A percentile compares a stretch with the other conserved stretches of the same genome.
Conservation (phyloP, 2,113 vertebrate genomes). For the Poeciliopsis prolifica region DNA sequence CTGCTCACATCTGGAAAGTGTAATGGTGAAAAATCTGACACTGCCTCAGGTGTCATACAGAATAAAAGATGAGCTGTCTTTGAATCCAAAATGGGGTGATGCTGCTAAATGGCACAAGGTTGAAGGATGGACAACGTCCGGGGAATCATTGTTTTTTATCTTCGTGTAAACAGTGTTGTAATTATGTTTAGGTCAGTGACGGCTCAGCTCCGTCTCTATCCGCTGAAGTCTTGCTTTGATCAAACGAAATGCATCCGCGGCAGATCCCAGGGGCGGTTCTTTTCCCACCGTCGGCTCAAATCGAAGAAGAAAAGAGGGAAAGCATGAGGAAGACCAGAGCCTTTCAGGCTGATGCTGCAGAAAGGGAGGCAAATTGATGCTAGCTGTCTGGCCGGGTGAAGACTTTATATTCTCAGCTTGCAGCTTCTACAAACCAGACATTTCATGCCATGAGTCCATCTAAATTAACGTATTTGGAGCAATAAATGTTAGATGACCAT, state of each 20-base stretch:
- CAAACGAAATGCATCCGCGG: slow-evolving; percentile 49
- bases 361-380: slow-evolving; percentile 24
- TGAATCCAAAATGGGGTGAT: slow-evolving; percentile 47
- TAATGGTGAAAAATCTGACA: slow-evolving; percentile 50
- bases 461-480: too few relatives aligned
- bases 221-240: slow-evolving; percentile 47
- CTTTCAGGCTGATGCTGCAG: slow-evolving; percentile 43
- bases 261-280: slow-evolving; percentile 53
- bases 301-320: slow-evolving; percentile 40
- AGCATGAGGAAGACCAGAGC: slow-evolving; percentile 38
- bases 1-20: slow-evolving; percentile 69
- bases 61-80: slow-evolving; percentile 62
- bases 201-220: slow-evolving; percentile 21
- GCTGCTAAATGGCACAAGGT: slow-evolving; percentile 21
- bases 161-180: slow-evolving; percentile 30
- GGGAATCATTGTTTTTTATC: slow-evolving; percentile 31
- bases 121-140: slow-evolving; percentile 22
- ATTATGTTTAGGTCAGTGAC: slow-evolving; percentile 30
- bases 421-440: not conserved
- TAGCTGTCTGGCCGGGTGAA: slow-evolving; percentile 31
- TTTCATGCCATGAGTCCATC: not conserved
- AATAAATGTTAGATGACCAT: too few relatives aligned
- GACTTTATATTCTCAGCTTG: slow-evolving; percentile 39
- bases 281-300: slow-evolving; percentile 55
- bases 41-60: slow-evolving; percentile 51